Evolutionary conservation across 2,113 vertebrate species (phyloP).

Genomic region (Cyprinus carpio): DNA sequence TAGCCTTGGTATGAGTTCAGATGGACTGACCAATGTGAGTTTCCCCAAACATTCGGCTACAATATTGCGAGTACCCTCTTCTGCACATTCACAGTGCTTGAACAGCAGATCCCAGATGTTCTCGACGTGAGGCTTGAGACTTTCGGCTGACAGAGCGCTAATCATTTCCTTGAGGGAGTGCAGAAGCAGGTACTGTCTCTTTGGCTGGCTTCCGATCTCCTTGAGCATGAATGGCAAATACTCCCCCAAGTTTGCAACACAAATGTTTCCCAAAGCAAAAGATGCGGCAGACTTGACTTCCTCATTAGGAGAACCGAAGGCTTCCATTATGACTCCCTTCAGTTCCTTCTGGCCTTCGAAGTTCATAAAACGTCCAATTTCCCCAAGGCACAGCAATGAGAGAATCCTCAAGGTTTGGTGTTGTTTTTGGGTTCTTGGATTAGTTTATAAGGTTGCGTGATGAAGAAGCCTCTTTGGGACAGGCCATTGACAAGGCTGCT

Average conservation of each 20-base stretch:
- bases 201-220: conserved; percentile 84
- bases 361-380: conserved; percentile 83
- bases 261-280: conserved; percentile 84
- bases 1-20: conserved; percentile 82
- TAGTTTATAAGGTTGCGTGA: conserved; percentile 77
- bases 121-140: conserved; percentile 83
- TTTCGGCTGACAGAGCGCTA: conserved; percentile 75
- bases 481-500: conserved; percentile 58
- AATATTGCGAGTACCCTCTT: conserved; percentile 90
- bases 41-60: conserved; percentile 91
- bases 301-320: conserved; percentile 84
- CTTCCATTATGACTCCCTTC: conserved; percentile 85
- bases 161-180: conserved; percentile 91
- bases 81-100: conserved; percentile 83
- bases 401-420: conserved; percentile 81
- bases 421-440: too few relatives aligned
- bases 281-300: conserved; percentile 90
- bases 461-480: conserved; percentile 81
- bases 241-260: conserved; percentile 82
- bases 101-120: conserved; percentile 90
- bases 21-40: conserved; percentile 83
- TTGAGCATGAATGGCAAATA: conserved; percentile 88
- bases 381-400: conserved; percentile 86
- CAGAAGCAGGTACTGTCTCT: conserved; percentile 88
- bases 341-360: conserved; percentile 85